Evolutionary conservation across 2,113 vertebrate species (phyloP).

Genomic region (Poeciliopsis occidentalis): DNA sequence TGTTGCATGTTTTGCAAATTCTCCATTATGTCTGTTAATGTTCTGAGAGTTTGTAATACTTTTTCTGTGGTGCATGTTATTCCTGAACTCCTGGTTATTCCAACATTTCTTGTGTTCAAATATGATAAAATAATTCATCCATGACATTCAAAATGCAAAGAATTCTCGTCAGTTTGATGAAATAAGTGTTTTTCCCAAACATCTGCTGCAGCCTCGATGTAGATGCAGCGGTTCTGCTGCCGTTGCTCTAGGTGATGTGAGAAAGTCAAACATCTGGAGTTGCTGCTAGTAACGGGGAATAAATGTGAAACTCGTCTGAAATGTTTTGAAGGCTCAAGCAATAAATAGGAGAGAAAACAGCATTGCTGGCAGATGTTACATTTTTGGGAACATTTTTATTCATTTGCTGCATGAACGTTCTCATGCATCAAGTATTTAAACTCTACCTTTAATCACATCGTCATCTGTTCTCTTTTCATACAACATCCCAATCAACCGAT

Average conservation of each 20-base stretch:
- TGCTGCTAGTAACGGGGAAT: background rate
- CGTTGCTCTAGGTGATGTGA: background rate
- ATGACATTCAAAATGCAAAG: background rate
- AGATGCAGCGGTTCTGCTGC: background rate
- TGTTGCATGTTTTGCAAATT: no score
- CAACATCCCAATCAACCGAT: slow-evolving; percentile 55
- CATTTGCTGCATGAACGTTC: background rate
- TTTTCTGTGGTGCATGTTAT: background rate
- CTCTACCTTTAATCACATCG: slow-evolving; percentile 43
- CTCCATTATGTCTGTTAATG: no score
- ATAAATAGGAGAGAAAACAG: background rate
- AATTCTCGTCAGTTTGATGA: background rate
- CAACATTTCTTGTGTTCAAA: background rate
- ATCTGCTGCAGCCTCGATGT: background rate
- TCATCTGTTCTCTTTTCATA: slow-evolving; percentile 29
- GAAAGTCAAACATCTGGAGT: background rate
- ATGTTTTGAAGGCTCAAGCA: background rate
- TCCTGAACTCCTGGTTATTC: background rate
- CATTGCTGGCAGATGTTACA: background rate
- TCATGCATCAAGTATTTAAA: slow-evolving; percentile 14
- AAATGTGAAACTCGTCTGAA: background rate
- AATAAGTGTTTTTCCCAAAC: background rate
- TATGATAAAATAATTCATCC: no score
- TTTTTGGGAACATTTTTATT: background rate
- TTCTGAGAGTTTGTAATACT: no score